Conservation (phyloP, 1,140 invertebrate species). For the Galleria mellonella region DNA sequence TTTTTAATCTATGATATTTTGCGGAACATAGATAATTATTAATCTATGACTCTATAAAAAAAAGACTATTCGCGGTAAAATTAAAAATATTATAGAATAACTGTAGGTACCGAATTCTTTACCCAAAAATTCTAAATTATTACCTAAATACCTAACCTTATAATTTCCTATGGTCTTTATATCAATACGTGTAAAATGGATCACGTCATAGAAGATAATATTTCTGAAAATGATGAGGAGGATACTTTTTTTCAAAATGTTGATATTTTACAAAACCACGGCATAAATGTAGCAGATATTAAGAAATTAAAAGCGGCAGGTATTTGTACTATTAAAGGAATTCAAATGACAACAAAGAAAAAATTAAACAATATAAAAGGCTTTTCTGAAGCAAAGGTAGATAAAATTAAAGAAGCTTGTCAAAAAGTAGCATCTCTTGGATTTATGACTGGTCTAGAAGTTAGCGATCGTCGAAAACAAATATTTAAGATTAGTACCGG, state of each 20-base stretch:
- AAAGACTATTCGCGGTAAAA: no score
- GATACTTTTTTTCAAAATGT: slow-evolving; percentile 75
- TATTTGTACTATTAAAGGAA: slow-evolving; percentile 87
- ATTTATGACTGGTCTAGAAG: slow-evolving; percentile 85
- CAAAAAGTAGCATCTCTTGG: slow-evolving; percentile 75
- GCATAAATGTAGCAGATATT: slow-evolving; percentile 78
- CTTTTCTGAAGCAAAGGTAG: slow-evolving; percentile 87
- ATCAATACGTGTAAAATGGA: slow-evolving; percentile 39
- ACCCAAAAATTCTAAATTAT: no score
- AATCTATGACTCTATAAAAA: no score
- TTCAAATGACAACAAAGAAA: slow-evolving; percentile 87
- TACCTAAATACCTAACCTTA: no score
- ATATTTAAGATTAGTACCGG: slow-evolving; percentile 85
- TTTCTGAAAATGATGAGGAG: slow-evolving; percentile 71
- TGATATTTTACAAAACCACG: slow-evolving; percentile 74
- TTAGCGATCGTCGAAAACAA: slow-evolving; percentile 81
- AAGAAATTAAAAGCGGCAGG: slow-evolving; percentile 86
- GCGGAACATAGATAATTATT: no score
- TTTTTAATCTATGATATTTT: no score
- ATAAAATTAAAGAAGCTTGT: slow-evolving; percentile 88
- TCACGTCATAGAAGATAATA: slow-evolving; percentile 51
- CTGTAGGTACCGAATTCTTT: no score
- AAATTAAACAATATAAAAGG: slow-evolving; percentile 85
- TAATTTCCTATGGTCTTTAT: no score
- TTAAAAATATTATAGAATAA: no score